Conservation (phyloP, 2,888 invertebrate species). For the Drosophila subsilvestris region DNA sequence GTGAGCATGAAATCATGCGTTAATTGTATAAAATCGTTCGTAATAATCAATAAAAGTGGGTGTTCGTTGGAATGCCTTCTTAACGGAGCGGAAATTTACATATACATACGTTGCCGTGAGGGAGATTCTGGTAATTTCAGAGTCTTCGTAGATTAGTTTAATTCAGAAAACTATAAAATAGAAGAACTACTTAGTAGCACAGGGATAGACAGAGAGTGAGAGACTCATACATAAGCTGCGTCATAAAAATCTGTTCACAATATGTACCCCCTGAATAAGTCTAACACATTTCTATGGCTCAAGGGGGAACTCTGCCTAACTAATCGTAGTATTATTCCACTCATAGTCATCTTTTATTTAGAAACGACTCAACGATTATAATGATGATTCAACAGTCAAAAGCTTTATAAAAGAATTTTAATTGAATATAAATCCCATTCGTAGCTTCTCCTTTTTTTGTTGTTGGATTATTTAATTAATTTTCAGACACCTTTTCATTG, state of each 20-base stretch:
- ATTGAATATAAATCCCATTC: constrained; percentile 18
- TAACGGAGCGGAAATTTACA: not conserved
- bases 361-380: not conserved
- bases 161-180: not conserved
- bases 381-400: constrained; percentile 24
- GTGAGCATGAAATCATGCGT: constrained; percentile 40
- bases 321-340: not conserved
- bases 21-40: constrained; percentile 39
- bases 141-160: not conserved
- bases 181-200: not conserved
- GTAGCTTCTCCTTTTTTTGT: constrained; percentile 9
- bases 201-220: not conserved
- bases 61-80: not conserved
- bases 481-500: constrained; percentile 23
- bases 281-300: not conserved
- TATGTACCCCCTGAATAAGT: too few species aligned
- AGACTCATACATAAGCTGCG: too few species aligned
- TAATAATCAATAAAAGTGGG: constrained; percentile 30
- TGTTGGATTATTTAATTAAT: constrained; percentile 28
- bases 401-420: constrained; percentile 15
- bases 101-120: too few species aligned
- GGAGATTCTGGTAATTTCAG: not conserved
- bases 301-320: constrained; percentile 5
- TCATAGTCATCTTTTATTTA: not conserved
- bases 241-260: not conserved